Evolutionary conservation across 2,888 invertebrate genomes (phyloP), one percentile per base, ranked within the genome.

Genomic region (Protonemura montana): DNA sequence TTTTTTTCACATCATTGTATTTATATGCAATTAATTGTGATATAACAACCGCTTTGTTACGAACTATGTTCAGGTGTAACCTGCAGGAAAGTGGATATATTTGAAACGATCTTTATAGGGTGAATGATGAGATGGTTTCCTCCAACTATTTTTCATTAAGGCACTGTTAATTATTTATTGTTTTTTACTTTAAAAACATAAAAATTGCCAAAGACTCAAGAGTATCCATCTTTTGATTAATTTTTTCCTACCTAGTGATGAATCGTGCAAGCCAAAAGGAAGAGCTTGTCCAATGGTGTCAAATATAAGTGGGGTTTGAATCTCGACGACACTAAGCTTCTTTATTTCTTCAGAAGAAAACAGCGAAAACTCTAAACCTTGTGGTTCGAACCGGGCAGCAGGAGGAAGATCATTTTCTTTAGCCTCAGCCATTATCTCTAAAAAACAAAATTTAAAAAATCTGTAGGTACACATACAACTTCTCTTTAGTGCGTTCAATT

Each of bases 191-290:
- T 35, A 6, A 35, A 3, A 35, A 35, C 35, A 35, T 35, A 35
- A 35, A 35, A 6, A 10, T 6, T 6, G 10, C 10, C 35, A 6
- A 35, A 35, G 10, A 35, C 6, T 82, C 3, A 86, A 86, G 85
- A 77, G 85, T 87, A 85, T 59, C 16, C 85, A 76, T 25, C 28
- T 42, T 42, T 78, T 29, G 26, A 28, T 16, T 27, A n/a, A 42
- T n/a, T 6, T 42, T 16, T 27, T 82, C 76, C 0, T 81, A 93
- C 97, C 99, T 91, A 99, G 92, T 0, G 93, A 93, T 85, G 94
- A 94, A 91, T 99, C 99, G 91, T 99, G 98, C 0, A 99, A 92
- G n/a, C 99, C 99, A 30, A 96, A 97, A 85, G 94, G 93, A 3
- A 95, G 92, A 0, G 98, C 95, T 91, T 98, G 96, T 0, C 97